Conservation (phyloP, 2,888 invertebrate species). For the Diabrotica balteata region DNA sequence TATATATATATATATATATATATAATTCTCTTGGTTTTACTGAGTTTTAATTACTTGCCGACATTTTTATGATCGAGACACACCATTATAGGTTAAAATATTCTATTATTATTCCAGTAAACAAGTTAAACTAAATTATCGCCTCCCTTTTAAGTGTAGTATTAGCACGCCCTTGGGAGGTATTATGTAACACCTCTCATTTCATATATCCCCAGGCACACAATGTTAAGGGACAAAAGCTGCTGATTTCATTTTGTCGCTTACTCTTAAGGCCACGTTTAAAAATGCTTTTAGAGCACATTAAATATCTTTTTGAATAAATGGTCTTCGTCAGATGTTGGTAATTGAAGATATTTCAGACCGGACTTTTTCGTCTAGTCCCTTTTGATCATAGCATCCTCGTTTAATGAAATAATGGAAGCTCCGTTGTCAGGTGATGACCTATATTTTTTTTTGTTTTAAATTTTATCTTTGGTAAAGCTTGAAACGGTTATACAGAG, state of each 20-base stretch:
- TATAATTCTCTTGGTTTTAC: no score
- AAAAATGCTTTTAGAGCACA: conserved; percentile 44
- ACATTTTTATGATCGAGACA: neutral
- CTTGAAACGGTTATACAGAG: no score
- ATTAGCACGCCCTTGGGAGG: conserved; percentile 11
- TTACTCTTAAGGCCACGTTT: conserved; percentile 39
- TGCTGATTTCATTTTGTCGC: conserved; percentile 42
- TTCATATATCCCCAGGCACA: conserved; percentile 25
- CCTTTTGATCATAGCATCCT: conserved; percentile 14
- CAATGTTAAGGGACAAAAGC: conserved; percentile 30
- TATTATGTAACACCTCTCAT: conserved; percentile 21
- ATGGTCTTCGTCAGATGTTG: conserved; percentile 30
- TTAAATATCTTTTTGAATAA: conserved; percentile 37
- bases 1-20: no score
- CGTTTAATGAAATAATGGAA: conserved; percentile 22
- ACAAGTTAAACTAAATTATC: conserved; percentile 4
- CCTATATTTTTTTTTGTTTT: neutral
- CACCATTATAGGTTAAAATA: conserved; percentile 1
- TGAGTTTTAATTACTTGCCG: no score
- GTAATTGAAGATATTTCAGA: conserved; percentile 25
- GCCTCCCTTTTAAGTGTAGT: conserved; percentile 8
- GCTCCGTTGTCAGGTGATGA: conserved; percentile 6
- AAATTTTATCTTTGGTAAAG: no score
- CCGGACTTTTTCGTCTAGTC: conserved; percentile 1
- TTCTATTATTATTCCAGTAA: conserved; percentile 1